Base-by-base conservation (phyloP, 1,140 invertebrate species). In the Nymphalis io region DNA sequence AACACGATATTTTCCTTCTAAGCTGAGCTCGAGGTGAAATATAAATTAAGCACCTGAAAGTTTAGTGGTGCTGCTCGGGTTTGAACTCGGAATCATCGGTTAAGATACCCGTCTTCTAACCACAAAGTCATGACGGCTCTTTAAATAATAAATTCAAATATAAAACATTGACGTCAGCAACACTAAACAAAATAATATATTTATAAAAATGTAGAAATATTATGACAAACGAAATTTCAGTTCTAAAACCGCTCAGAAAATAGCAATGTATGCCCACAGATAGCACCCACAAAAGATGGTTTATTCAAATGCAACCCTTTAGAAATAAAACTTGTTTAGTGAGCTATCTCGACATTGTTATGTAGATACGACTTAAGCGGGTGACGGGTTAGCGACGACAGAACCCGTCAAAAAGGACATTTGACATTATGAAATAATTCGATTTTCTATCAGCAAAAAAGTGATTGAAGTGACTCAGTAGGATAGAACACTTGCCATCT, bases 241-340 rank as follows among this genome's bases (percentile, higher is more conserved):
- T 18, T 11, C 46, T 51, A 20, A 18, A 51, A 51, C 12, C 46
- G 46, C 46, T 51, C 12, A 11, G 20, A 51, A 20, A 51, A 18
- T 51, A 51, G 10, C 46, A 33, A 16, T 58, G 18, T 51, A 18
- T 51, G 42, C 18, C 60, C 59, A 60, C 21, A 48, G 40, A 61
- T 61, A 48, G n/a, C 42, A 15, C 18, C 21, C 38, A 46, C 60
- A 61, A 27, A 61, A 46, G 42, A 60, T 60, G 42, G 23, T 61
- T 48, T 61, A 61, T 61, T 61, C 60, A 61, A 61, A 61, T 48
- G 10, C 42, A 61, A 27, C 18, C n/a, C 60, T 48, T 27, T 61
- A 61, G 60, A 61, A 61, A 61, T 48, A 61, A 61, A 61, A 61
- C 60, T 61, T 61, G 60, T 48, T 61, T 61, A 51, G 46, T 21